Conservation (phyloP, 2,797 vertebrate species). For the Craterocephalus amniculus region DNA sequence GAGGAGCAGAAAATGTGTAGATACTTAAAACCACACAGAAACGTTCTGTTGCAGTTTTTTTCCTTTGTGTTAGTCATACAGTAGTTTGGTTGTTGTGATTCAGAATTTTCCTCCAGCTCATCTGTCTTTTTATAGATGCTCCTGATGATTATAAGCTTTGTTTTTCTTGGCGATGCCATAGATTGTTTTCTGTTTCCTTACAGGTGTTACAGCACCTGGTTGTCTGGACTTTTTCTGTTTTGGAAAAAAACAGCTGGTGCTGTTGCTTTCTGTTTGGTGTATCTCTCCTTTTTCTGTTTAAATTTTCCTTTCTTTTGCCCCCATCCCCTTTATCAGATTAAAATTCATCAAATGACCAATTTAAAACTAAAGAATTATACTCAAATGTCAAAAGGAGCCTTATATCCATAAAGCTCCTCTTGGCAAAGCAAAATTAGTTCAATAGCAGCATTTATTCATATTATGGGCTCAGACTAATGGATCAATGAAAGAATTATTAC, state of each 20-base stretch:
- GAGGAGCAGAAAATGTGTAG: constrained; percentile 12
- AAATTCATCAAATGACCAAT: too few relatives aligned
- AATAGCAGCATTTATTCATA: too few relatives aligned
- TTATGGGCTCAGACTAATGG: too few relatives aligned
- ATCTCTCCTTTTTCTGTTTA: too few relatives aligned
- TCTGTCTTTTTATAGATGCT: not conserved
- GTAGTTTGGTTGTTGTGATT: not conserved
- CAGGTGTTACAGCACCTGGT: not conserved
- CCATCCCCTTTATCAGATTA: too few relatives aligned
- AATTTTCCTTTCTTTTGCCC: too few relatives aligned
- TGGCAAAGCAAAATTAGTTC: too few relatives aligned
- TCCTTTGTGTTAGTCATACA: not conserved
- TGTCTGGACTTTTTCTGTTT: not conserved
- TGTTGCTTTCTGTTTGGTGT: not conserved
- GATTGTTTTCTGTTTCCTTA: not conserved
- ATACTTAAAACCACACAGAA: not conserved
- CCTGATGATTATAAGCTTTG: not conserved
- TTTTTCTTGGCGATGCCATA: not conserved
- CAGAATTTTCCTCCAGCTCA: not conserved
- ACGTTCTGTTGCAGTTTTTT: not conserved
- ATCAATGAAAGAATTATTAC: too few relatives aligned
- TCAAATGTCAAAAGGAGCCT: too few relatives aligned
- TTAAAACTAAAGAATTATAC: too few relatives aligned
- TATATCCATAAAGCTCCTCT: too few relatives aligned
- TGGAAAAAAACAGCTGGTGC: not conserved